Evolutionary conservation across 2,113 vertebrate species (phyloP).

Genomic region (Ahaetulla prasina): DNA sequence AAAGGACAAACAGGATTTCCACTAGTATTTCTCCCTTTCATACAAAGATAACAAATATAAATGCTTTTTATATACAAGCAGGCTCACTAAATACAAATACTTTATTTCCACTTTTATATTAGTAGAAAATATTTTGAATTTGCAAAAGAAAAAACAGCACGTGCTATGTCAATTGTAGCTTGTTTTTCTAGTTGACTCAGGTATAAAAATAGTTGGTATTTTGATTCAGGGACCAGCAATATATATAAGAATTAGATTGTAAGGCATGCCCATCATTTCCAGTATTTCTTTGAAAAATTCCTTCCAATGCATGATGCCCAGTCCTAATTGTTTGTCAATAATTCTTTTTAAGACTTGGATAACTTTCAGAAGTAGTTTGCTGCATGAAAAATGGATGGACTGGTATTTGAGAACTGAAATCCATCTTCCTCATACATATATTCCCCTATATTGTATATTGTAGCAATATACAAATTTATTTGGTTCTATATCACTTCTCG

Average conservation of each 20-base stretch:
- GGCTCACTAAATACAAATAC: not conserved
- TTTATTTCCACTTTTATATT: not conserved
- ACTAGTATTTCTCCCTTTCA: not conserved
- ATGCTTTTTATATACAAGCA: not conserved
- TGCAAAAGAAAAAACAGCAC: not conserved
- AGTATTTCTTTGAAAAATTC: not conserved
- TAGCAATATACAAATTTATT: not conserved
- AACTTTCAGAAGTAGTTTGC: not conserved
- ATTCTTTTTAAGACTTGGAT: not conserved
- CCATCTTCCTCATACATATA: not conserved
- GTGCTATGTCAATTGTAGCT: not conserved
- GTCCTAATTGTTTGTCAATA: not conserved
- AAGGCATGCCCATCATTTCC: not conserved
- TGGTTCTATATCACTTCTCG: not conserved
- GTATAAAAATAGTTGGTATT: not conserved
- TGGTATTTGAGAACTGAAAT: not conserved
- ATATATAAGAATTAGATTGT: conserved; percentile 9
- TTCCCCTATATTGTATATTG: not conserved
- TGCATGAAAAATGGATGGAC: not conserved
- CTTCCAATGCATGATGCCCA: not conserved
- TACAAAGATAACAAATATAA: not conserved
- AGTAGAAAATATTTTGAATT: not conserved
- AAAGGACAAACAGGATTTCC: not conserved
- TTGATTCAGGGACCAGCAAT: not conserved
- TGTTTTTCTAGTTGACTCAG: not conserved